Percentiles rank a stretch among this genome's conserved stretches.
These are phyloP conservation scores for Neodiprion virginianus DNA, from an alignment of 1,140 invertebrate species.

Conservation along the genomic window DNA sequence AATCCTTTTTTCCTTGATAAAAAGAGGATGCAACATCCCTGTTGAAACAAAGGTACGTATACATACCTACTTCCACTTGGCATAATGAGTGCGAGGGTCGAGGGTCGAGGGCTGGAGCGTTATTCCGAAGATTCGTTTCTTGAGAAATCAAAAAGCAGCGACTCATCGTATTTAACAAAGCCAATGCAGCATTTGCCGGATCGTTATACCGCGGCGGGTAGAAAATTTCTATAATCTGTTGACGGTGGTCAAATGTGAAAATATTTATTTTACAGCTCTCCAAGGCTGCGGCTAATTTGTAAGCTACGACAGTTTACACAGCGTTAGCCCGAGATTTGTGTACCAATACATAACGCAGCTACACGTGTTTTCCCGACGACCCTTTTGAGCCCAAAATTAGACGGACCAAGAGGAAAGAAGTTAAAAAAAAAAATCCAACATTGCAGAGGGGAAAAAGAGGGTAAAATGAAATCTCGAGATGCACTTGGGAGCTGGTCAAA, in stretches of 20 bases:
- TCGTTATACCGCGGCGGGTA: background rate
- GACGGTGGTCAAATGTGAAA: slow-evolving; percentile 31
- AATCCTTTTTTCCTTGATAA: too few relatives aligned
- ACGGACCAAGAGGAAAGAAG: background rate
- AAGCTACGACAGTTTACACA: slow-evolving; percentile 22
- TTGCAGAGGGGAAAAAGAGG: too few relatives aligned
- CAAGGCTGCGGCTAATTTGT: slow-evolving; percentile 30
- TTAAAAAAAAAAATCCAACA: background rate
- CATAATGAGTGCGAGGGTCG: too few relatives aligned
- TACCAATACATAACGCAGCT: background rate
- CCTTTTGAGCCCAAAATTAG: background rate
- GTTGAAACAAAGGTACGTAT: too few relatives aligned
- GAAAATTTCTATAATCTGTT: slow-evolving; percentile 24
- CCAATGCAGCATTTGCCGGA: background rate
- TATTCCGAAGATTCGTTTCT: background rate
- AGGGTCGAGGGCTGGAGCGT: too few relatives aligned
- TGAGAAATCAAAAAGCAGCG: background rate
- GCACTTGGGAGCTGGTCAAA: background rate
- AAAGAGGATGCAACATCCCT: too few relatives aligned
- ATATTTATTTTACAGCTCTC: slow-evolving; percentile 36
- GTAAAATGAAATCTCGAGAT: too few relatives aligned
- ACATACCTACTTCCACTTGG: too few relatives aligned
- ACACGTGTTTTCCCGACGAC: background rate
- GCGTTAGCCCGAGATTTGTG: background rate
- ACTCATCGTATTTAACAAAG: slow-evolving; percentile 20